A percentile compares a stretch with the other conserved stretches of the same genome.
Conservation (phyloP, 1,140 invertebrate species). For the Drosophila bipectinata region DNA sequence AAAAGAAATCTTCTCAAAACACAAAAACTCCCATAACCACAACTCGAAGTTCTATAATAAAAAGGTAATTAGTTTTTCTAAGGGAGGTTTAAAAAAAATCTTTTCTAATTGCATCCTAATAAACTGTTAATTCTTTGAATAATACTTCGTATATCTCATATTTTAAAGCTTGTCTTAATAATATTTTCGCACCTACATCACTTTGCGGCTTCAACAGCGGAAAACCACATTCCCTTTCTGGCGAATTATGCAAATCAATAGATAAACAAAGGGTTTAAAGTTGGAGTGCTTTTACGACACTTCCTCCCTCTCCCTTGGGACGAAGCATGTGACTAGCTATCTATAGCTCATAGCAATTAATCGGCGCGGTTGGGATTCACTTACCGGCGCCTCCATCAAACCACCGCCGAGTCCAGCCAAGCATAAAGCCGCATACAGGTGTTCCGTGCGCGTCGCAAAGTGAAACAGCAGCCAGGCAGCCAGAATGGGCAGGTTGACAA, state of each 20-base stretch:
- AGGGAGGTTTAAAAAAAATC: no score
- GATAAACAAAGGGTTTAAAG: conserved; percentile 5
- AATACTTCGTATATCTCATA: no score
- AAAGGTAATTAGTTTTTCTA: no score
- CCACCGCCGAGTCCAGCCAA: conserved; percentile 90
- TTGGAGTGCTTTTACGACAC: neutral
- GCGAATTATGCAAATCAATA: conserved; percentile 35
- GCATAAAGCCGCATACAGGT: conserved; percentile 88
- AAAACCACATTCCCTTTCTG: neutral
- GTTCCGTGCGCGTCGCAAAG: conserved; percentile 86
- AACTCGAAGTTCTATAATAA: no score
- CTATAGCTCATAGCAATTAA: conserved; percentile 22
- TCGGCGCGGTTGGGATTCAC: conserved; percentile 53
- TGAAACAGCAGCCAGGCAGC: conserved; percentile 89
- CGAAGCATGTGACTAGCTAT: neutral
- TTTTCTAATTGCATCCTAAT: no score
- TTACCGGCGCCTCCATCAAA: conserved; percentile 90
- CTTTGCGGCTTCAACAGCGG: conserved; percentile 1
- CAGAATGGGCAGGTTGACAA: conserved; percentile 89
- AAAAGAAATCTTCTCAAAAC: no score
- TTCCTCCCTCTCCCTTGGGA: neutral
- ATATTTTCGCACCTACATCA: neutral
- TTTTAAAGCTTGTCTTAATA: neutral
- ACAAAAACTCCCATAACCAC: no score
- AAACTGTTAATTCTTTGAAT: no score